Evolutionary conservation across 2,797 vertebrate species (phyloP).

Genomic region (Cephalopachus bancanus): DNA sequence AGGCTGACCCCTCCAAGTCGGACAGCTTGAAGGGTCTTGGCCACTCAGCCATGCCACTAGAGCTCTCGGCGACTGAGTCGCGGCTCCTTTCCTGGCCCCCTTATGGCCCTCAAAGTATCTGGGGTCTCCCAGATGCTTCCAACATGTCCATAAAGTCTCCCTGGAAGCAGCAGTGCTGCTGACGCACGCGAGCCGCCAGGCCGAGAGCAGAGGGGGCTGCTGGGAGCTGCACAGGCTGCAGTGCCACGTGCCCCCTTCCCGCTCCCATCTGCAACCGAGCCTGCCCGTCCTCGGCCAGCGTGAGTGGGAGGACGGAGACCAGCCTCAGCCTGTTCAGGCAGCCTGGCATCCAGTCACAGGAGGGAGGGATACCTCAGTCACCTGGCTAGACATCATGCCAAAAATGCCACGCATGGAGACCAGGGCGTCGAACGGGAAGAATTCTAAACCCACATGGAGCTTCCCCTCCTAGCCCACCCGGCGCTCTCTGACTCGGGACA

Average conservation of each 20-base stretch:
- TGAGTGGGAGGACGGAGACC: background rate
- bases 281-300: background rate
- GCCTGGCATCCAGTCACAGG: background rate
- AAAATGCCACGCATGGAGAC: background rate
- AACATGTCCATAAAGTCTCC: conserved; percentile 15
- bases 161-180: background rate
- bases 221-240: background rate
- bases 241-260: background rate
- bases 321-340: background rate
- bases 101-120: background rate
- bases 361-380: background rate
- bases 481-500: no score
- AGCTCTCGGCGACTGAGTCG: background rate
- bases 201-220: background rate
- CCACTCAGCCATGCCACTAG: background rate
- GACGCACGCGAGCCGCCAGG: background rate
- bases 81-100: background rate
- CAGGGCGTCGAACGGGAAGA: no score
- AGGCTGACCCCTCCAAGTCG: background rate
- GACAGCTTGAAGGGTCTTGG: background rate
- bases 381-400: background rate
- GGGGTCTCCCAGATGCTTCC: background rate
- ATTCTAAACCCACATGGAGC: no score
- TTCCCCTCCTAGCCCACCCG: no score
- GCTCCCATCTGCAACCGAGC: background rate